Conservation (phyloP, 2,113 vertebrate genomes). For the Ginglymostoma cirratum region DNA sequence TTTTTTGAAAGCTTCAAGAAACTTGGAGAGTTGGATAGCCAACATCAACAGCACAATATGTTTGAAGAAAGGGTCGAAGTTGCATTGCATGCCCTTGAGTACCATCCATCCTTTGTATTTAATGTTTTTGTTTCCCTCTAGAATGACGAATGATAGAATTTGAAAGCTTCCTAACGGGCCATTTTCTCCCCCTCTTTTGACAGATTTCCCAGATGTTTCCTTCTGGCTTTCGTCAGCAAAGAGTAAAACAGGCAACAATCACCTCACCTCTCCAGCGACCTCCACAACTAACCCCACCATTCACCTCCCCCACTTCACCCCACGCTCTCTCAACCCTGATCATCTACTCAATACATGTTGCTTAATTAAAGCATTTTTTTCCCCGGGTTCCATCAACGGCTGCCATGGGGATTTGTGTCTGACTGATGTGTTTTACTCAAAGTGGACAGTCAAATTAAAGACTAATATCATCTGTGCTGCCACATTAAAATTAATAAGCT, state of each 20-base stretch:
- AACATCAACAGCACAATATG: background rate
- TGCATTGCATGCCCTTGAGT: background rate
- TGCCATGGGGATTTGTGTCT: background rate
- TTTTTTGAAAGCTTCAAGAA: background rate
- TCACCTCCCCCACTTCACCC: background rate
- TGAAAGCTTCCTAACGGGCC: constrained; percentile 23
- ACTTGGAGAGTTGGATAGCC: background rate
- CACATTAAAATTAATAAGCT: constrained; percentile 10
- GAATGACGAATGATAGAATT: background rate
- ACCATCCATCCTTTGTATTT: background rate
- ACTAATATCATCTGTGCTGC: background rate
- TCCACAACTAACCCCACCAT: background rate
- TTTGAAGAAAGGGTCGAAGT: background rate
- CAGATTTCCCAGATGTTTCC: constrained; percentile 12
- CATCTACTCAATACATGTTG: background rate
- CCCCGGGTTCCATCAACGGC: background rate
- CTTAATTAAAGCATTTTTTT: background rate
- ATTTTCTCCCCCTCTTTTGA: background rate
- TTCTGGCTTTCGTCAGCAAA: background rate
- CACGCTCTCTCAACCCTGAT: background rate
- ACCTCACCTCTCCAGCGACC: background rate
- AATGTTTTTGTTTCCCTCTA: background rate
- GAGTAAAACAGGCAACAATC: background rate
- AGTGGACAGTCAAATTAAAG: background rate
- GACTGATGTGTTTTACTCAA: background rate